Evolutionary conservation across 2,888 invertebrate genomes (phyloP), one percentile per base, ranked within the genome.

Genomic region (Volucella inflata): DNA sequence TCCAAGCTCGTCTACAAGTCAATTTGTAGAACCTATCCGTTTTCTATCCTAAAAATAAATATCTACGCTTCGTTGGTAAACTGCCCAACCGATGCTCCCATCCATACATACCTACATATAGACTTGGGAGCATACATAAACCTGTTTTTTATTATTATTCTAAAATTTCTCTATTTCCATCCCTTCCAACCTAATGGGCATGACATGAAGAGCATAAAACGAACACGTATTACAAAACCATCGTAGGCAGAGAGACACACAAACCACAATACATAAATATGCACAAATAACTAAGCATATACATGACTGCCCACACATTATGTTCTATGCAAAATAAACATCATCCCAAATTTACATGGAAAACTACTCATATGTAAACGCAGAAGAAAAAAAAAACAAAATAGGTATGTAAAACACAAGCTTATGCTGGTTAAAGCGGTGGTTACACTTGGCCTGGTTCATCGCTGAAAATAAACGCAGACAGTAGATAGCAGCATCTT

Each of bases 371-470:
- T 53, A 38, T 50, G 50, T 50, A 48, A 67, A 67, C 65, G 12
- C 46, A 72, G 44, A 57, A 9, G 40, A 17, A n/a, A 30, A 44
- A 65, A 44, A 57, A 65, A 10, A 51, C 46, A 51, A 57, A 9
- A 59, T 14, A 62, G 12, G 3, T 42, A 42, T 42, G 12, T 42
- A 2, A 38, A 4, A 6, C 17, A 59, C 10, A 40, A 67, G 79
- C 70, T 77, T 70, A 77, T 55, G 62, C 46, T 67, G 67, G 55
- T 80, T 67, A 55, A 68, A 51, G 60, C 46, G 21, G n/a, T 42
- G 72, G 10, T 46, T 67, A 36, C 38, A 42, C 46, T 74, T 36
- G 51, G 14, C 40, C 51, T 64, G 42, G 36, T 59, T 70, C n/a
- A 40, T 30, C 11, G 1, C 30, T 60, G 16, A 14, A 6, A 60